Evolutionary conservation across 2,113 vertebrate species (phyloP), one percentile per base, ranked within the genome.

Genomic region (Pangasianodon hypophthalmus): DNA sequence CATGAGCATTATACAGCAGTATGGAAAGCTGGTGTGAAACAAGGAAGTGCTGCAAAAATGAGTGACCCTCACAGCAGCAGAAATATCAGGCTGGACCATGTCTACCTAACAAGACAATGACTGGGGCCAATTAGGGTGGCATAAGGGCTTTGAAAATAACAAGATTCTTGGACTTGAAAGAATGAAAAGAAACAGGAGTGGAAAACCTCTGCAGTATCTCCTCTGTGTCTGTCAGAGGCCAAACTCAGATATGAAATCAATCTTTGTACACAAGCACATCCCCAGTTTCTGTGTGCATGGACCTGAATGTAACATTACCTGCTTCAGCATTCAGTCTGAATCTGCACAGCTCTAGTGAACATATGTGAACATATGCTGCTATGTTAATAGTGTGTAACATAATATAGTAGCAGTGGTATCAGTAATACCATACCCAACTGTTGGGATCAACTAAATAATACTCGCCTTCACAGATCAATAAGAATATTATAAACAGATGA

Each of bases 71-170:
- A 90, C 89, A 93, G 93, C 93, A 93, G 93, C 91, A 88, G 91
- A 92, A 95, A 94, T 94, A 94, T 94, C 93, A 93, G 94, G 89
- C 92, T 92, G 91, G 93, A 90, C 93, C 88, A 87, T 83, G 82
- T 93, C 91, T 94, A 93, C 93, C 94, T 94, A 95, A 96, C 93
- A 94, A 95, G 94, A 94, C 94, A 96, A 95, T 96, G 94, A 95
- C 94, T 94, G 95, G 94, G 95, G 95, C 95, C 95, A 96, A 96
- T 96, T 96, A 96, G 93, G 93, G 91, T 90, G 80, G 71, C 89
- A 92, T 93, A 85, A 82, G 92, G 92, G 93, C 94, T 95, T 93
- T 92, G 90, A 93, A 94, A 93, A 94, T 93, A 94, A 89, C 94
- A 92, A 91, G 92, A 94, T 95, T 94, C 91, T 90, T 88, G 77